Evolutionary conservation across 2,888 invertebrate genomes (phyloP).

Genomic region (Brachylomia viminalis): DNA sequence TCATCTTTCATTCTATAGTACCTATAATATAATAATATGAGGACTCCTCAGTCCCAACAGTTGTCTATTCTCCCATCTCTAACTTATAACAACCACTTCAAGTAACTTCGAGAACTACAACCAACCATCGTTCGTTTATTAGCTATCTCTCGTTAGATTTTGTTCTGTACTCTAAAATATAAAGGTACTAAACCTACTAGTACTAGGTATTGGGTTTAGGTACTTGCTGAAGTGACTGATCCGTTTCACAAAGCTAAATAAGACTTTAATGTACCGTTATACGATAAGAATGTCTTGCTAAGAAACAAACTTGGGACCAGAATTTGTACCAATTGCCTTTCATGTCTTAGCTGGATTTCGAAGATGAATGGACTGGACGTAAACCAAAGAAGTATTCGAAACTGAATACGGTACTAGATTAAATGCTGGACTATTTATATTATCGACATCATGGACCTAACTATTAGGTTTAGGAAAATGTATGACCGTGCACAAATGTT

Average conservation of each 20-base stretch:
- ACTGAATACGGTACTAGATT: conserved; percentile 8
- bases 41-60: conserved; percentile 8
- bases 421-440: background rate
- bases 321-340: conserved; percentile 22
- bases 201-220: no score
- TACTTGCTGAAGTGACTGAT: conserved; percentile 2
- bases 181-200: no score
- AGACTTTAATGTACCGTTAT: conserved; percentile 35
- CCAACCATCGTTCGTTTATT: conserved; percentile 19
- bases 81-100: conserved; percentile 47
- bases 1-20: background rate
- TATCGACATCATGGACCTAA: background rate
- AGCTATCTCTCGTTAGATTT: conserved; percentile 2
- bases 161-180: conserved; percentile 15
- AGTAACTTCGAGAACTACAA: conserved; percentile 14
- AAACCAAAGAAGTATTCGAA: conserved; percentile 2
- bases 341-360: conserved; percentile 15
- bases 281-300: conserved; percentile 34
- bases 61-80: conserved; percentile 7
- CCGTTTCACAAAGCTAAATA: conserved; percentile 20
- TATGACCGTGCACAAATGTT: background rate
- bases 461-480: background rate
- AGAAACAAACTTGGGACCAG: conserved; percentile 37
- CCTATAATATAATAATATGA: conserved; percentile 3
- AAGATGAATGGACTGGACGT: conserved; percentile 11